Evolutionary conservation across 2,113 vertebrate species (phyloP).

Genomic region (Gallinago media): DNA sequence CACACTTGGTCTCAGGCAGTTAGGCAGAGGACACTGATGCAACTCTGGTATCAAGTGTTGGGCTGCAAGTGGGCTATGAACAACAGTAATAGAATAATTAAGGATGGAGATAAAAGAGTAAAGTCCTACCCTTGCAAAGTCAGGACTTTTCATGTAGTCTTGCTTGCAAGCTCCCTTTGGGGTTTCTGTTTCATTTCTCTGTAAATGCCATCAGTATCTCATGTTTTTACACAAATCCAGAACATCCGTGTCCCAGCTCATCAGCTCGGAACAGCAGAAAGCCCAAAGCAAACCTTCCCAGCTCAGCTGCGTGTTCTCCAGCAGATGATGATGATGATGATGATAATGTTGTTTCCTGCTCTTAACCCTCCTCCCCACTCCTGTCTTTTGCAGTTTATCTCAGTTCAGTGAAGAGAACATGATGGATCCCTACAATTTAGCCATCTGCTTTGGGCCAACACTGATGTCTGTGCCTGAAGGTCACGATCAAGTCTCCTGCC

Average conservation of each 20-base stretch:
- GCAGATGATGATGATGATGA: not conserved
- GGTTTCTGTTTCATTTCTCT: not conserved
- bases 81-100: not conserved
- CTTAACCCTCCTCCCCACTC: not conserved
- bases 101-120: not conserved
- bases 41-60: not conserved
- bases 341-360: not conserved
- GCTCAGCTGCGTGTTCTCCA: not conserved
- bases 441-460: conserved; percentile 98
- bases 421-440: conserved; percentile 99
- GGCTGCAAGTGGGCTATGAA: not conserved
- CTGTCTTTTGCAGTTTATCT: conserved; percentile 85
- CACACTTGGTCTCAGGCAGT: rapidly evolving
- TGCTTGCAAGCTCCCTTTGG: not conserved
- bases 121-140: not conserved
- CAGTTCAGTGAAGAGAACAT: conserved; percentile 99
- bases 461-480: conserved; percentile 97
- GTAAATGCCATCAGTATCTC: not conserved
- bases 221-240: not conserved
- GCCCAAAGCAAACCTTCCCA: not conserved
- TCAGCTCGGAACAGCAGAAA: not conserved
- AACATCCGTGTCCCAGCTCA: not conserved
- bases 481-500: conserved; percentile 96
- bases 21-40: not conserved
- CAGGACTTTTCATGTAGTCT: not conserved